Evolutionary conservation across 2,113 vertebrate species (phyloP), one percentile per base, ranked within the genome.

Genomic region (Syngnathus scovelli): DNA sequence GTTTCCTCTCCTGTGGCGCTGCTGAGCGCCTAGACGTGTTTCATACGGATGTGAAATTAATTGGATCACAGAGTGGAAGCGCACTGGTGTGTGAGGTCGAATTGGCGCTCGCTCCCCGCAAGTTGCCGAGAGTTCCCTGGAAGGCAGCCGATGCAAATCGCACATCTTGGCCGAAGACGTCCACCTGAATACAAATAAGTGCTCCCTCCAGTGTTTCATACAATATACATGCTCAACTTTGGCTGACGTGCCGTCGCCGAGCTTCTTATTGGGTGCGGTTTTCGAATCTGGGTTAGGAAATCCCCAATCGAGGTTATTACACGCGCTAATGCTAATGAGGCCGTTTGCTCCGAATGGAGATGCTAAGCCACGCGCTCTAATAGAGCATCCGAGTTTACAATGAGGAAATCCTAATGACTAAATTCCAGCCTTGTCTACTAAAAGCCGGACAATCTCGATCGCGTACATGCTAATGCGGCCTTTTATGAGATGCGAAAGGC

Each of bases 41-140:
- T 80, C 59, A 68, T 79, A 87, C 74, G 46, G 76, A 85, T 85
- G 81, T 82, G 75, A 86, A 90, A 91, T 92, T 86, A 91, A 90
- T 91, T 90, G 89, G 90, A 87, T 90, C 86, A 68, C 78, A 61
- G 82, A 75, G 79, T 88, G 69, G 85, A 86, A 86, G 79, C 68
- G 78, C 80, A 81, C 78, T 69, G 72, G 72, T 75, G 73, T 71
- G 65, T 71, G 71, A 80, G 68, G 76, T 55, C 65, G 69, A 60
- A 76, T 76, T 76, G 74, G 79, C 74, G 41, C 74, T 63, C 27
- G 33, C 61, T 67, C 63, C 63, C 78, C 69, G 71, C 46, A 76
- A 78, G 60, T 75, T 63, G 56, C 75, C 65, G 72, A 64, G 58
- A 81, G 68, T 54, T 69, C 75, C 74, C 74, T 54, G 39, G 58